Conservation (phyloP, 2,888 invertebrate species). For the Ecliptopera silaceata region DNA sequence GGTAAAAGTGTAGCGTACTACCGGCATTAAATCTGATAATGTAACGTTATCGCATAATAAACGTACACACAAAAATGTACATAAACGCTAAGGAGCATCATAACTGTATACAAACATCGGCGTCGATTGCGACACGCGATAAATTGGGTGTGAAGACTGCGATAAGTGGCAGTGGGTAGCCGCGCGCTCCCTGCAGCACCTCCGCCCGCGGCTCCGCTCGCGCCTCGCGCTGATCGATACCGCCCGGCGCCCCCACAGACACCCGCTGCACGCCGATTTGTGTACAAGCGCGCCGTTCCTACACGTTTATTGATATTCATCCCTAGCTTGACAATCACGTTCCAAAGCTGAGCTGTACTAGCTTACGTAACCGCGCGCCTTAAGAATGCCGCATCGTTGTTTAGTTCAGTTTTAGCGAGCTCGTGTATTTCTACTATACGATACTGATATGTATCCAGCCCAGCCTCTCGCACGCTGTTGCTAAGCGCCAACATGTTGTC, state of each 20-base stretch:
- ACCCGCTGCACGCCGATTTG: conserved; percentile 55
- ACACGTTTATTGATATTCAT: conserved; percentile 47
- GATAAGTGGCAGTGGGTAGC: conserved; percentile 71
- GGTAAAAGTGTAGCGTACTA: conserved; percentile 20
- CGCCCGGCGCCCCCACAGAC: conserved; percentile 47
- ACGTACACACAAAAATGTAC: conserved; percentile 40
- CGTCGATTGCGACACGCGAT: conserved; percentile 71
- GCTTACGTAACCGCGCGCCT: conserved; percentile 27
- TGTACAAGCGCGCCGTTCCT: conserved; percentile 47
- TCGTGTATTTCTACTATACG: neutral
- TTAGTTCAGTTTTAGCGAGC: conserved; percentile 10
- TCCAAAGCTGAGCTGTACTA: conserved; percentile 19
- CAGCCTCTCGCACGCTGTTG: conserved; percentile 5
- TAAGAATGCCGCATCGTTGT: conserved; percentile 25
- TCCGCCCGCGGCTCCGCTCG: conserved; percentile 39
- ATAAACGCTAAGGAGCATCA: conserved; percentile 48
- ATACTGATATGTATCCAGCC: conserved; percentile 2
- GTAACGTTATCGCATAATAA: conserved; percentile 43
- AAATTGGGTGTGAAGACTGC: conserved; percentile 79
- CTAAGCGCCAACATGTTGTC: conserved; percentile 5
- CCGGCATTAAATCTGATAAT: conserved; percentile 35
- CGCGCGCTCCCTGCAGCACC: conserved; percentile 48
- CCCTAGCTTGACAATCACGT: conserved; percentile 37
- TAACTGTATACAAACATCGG: conserved; percentile 58
- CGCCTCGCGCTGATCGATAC: conserved; percentile 52